phyloP scores from a whole-genome alignment of 2,113 vertebrate species.

The Sinocyclocheilus anshuiensis region DNA sequence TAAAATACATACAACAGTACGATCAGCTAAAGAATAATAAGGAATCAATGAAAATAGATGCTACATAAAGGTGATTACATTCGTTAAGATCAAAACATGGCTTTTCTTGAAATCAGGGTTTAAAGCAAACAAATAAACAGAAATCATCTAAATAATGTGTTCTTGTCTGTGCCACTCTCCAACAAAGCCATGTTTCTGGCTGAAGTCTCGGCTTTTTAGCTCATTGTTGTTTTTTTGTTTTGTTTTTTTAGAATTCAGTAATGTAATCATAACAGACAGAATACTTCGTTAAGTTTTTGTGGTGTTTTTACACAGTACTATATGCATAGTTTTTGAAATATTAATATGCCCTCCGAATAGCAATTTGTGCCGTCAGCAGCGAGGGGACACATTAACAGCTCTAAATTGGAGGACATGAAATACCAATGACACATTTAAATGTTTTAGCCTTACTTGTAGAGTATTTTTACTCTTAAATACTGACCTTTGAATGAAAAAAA shows the following conservation, averaged over 20 bases:
- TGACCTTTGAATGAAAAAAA: not conserved
- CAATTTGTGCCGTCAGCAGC: conserved; percentile 1
- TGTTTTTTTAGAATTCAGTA: not conserved
- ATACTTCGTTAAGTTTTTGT: not conserved
- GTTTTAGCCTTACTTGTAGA: not conserved
- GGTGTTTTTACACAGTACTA: not conserved
- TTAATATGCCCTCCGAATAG: conserved; percentile 10
- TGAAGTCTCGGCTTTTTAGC: not conserved
- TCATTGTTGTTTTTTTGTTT: too few species aligned
- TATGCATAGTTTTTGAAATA: conserved; percentile 34
- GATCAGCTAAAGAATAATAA: not conserved
- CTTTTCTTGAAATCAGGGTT: conserved; percentile 17
- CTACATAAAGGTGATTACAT: conserved; percentile 27
- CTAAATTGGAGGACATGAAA: not conserved
- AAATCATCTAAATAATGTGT: not conserved
- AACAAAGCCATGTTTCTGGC: not conserved
- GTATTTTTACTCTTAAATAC: conserved; percentile 1
- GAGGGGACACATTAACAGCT: not conserved
- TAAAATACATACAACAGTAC: not conserved
- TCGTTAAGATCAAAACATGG: conserved; percentile 22
- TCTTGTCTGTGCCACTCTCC: not conserved
- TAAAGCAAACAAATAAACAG: not conserved
- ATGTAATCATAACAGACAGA: not conserved
- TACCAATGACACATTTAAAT: not conserved
- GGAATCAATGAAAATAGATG: not conserved